Evolutionary conservation across 2,888 invertebrate genomes (phyloP).

Genomic region (Netelia inedita): DNA sequence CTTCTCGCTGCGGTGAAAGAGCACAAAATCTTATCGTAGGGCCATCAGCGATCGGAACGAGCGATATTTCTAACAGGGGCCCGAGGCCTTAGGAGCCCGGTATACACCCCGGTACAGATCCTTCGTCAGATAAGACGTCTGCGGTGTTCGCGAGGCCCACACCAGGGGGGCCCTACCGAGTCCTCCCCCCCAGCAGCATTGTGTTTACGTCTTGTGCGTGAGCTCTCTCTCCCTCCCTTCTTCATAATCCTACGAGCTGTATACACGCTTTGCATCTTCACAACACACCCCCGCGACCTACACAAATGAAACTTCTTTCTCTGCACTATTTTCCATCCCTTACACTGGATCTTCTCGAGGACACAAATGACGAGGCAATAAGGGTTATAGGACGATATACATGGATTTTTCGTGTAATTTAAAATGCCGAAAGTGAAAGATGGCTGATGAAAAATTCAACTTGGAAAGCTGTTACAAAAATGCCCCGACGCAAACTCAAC

Average conservation of each 20-base stretch:
- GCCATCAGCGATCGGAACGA: conserved; percentile 82
- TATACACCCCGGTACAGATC: conserved; percentile 77
- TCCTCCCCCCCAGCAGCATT: conserved; percentile 70
- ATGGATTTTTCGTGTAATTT: conserved; percentile 43
- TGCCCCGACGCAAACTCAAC: background rate
- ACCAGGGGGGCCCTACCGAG: conserved; percentile 76
- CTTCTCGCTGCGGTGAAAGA: conserved; percentile 72
- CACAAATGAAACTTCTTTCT: conserved; percentile 49
- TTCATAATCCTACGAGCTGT: conserved; percentile 30
- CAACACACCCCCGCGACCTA: conserved; percentile 30
- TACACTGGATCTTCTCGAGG: background rate
- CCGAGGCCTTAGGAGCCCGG: conserved; percentile 77
- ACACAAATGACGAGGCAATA: background rate
- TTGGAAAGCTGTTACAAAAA: background rate
- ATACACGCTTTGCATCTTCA: conserved; percentile 19
- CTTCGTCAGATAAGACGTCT: conserved; percentile 79
- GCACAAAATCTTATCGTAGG: conserved; percentile 78
- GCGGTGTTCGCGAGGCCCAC: conserved; percentile 83
- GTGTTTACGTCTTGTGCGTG: conserved; percentile 75
- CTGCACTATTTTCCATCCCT: conserved; percentile 49
- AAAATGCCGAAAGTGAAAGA: conserved; percentile 9
- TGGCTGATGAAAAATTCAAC: background rate
- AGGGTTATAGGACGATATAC: conserved; percentile 32
- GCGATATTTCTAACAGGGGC: conserved; percentile 84
- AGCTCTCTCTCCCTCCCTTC: conserved; percentile 25